Evolutionary conservation across 1,140 invertebrate genomes (phyloP), one percentile per base, ranked within the genome.

Genomic region (Manduca sexta): DNA sequence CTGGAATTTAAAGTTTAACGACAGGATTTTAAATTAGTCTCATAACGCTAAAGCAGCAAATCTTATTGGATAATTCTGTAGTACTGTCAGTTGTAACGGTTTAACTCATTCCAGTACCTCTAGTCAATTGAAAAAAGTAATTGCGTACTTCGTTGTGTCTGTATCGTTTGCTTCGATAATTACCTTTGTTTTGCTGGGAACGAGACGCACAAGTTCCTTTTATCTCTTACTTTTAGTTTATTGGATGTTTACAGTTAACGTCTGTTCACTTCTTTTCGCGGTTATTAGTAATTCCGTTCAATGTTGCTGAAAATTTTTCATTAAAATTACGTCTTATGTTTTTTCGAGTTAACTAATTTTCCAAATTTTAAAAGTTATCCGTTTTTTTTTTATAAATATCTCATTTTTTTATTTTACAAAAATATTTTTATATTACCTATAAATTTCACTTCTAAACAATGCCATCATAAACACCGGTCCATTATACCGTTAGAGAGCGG

Each of bases 401-500:
- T n/a, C n/a, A n/a, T n/a, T n/a, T n/a, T n/a, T n/a, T n/a, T n/a
- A n/a, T n/a, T n/a, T 26, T 26, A 26, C 4, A 26, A 26, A 5
- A 8, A 8, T 26, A 26, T 1, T 1, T 26, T 5, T 3, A 8
- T 26, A 5, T 8, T 26, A 26, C 4, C 8, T 35, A 13, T 35
- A 35, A 35, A 35, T 35, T n/a, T n/a, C n/a, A 13, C 10, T 6
- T 3, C 58, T 74, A 81, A 81, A 80, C 72, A 81, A 81, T 76
- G 68, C 57, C 61, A 60, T 65, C 64, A 53, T 42, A 61, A 52
- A 70, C 45, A 51, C 56, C 44, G 52, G 47, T 35, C 16, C 31
- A 17, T 14, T n/a, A 33, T 68, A 71, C 77, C 77, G 77, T 76
- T 81, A 81, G 66, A 61, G 63, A 70, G 64, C 64, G 54, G 63